Evolutionary conservation across 1,140 invertebrate genomes (phyloP), one percentile per base, ranked within the genome.

Genomic region (Brachionus sp.): DNA sequence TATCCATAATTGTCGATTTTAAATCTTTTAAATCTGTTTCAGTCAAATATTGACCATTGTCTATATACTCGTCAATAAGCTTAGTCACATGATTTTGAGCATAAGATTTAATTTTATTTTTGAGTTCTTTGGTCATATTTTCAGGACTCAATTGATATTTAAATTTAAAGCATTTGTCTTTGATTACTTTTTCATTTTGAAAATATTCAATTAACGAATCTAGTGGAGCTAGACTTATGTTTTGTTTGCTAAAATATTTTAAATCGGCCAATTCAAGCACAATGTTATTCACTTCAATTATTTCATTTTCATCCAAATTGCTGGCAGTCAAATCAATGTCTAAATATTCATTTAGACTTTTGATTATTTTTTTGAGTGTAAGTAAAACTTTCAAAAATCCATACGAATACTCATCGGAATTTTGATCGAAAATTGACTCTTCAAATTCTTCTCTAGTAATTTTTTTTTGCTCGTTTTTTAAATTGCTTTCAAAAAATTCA

Each of bases 171-270:
- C 25, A 13, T 35, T 66, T 66, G 7, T 33, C 62, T 66, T 66
- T 66, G 62, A 66, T 66, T 13, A 66, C 12, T n/a, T 66, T 66
- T 66, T 66, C 62, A 66, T n/a, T 33, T 66, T 66, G 7, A 66
- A 66, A 66, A 35, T 66, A 66, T 33, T 66, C 62, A 35, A 66
- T 33, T 66, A 66, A 66, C 7, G 62, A 66, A 35, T 33, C 13
- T 2, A 66, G 13, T 3, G 62, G 62, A 13, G 25, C 25, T 66
- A 66, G 13, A 12, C 33, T 66, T 29, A 66, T 66, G 5, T 66
- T 35, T 29, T 66, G 25, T 66, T 66, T 29, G 0, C 25, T 66
- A n/a, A 66, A 66, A 66, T 66, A 66, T 66, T 66, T 66, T 33
- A 66, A 53, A 53, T 53, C 50, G 50, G 50, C 50, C 50, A 53